Conservation (phyloP, 2,797 vertebrate genomes). For the Parauchenoglanis ngamensis region DNA sequence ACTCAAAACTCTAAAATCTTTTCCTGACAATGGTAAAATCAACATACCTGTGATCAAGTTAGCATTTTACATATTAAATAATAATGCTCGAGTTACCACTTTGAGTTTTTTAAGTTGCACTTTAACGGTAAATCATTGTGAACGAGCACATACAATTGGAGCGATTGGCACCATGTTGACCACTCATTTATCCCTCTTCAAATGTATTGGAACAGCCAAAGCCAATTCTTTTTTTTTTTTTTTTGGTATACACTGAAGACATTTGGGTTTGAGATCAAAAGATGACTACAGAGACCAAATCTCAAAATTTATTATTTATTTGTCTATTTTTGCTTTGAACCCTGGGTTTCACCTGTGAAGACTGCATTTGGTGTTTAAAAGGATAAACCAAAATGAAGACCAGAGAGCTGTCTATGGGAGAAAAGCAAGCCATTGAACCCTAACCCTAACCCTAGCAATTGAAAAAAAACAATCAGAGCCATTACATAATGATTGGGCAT, state of each 20-base stretch:
- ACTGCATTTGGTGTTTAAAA: too few relatives aligned
- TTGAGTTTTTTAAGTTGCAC: background rate
- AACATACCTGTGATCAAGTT: background rate
- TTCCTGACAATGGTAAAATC: background rate
- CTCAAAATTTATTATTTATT: too few relatives aligned
- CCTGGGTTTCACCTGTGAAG: too few relatives aligned
- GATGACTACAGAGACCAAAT: background rate
- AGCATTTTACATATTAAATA: background rate
- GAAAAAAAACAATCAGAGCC: background rate
- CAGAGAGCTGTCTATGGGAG: background rate
- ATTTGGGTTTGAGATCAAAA: background rate
- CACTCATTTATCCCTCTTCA: background rate
- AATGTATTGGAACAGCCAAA: background rate
- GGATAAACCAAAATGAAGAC: too few relatives aligned
- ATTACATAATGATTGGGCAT: background rate
- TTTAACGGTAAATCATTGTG: background rate
- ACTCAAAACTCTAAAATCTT: too few relatives aligned
- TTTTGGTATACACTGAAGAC: background rate
- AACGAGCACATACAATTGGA: background rate
- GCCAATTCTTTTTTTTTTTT: background rate
- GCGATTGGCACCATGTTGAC: background rate
- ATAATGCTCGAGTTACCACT: background rate
- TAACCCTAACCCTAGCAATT: too few relatives aligned
- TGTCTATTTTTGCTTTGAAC: background rate
- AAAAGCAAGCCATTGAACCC: background rate